Conservation (phyloP, 1,140 invertebrate species). For the Adoxophyes honmai region DNA sequence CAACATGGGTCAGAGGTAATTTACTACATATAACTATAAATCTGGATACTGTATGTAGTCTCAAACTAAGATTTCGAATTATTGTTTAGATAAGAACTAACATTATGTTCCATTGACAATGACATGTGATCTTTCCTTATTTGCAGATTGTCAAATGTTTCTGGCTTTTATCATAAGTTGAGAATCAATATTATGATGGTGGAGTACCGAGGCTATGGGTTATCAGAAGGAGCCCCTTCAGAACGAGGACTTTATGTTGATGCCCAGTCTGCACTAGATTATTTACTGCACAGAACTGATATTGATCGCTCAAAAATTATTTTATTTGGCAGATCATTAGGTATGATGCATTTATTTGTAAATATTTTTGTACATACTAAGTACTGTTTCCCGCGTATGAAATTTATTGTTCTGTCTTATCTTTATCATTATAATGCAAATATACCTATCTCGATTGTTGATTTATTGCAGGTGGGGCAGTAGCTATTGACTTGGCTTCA, state of each 20-base stretch:
- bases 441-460: too few species aligned
- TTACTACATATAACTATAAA: not conserved
- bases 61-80: too few species aligned
- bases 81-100: too few species aligned
- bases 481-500: constrained; percentile 91
- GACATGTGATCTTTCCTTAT: too few species aligned
- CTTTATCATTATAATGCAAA: not conserved
- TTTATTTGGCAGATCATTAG: constrained; percentile 95
- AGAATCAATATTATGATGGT: constrained; percentile 92
- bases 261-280: constrained; percentile 91
- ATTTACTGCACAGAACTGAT: constrained; percentile 87
- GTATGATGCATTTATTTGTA: constrained; percentile 71
- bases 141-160: constrained; percentile 59
- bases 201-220: constrained; percentile 96
- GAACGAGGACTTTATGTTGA: constrained; percentile 93
- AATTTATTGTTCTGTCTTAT: too few species aligned
- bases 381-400: too few species aligned
- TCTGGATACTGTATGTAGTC: too few species aligned
- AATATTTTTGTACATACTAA: too few species aligned
- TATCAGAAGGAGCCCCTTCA: constrained; percentile 92
- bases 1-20: constrained; percentile 94
- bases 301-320: constrained; percentile 91
- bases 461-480: constrained; percentile 83
- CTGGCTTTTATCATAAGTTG: constrained; percentile 87
- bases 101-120: too few species aligned